phyloP scores from a whole-genome alignment of 2,113 vertebrate genomes.

The Accipiter virgatus region DNA sequence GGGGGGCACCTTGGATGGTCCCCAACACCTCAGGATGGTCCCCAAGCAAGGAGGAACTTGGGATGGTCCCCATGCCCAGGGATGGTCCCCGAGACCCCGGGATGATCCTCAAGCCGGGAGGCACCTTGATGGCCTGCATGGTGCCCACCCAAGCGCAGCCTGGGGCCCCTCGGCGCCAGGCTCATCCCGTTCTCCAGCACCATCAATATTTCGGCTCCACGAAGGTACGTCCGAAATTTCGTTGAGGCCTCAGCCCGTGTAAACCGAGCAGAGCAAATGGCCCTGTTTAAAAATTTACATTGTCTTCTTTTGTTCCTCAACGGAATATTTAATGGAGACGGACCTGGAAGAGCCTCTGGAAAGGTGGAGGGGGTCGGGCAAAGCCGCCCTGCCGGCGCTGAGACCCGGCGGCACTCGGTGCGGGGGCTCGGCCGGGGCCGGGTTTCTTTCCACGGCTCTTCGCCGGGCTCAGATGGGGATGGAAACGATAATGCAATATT shows the following conservation, averaged over 20 bases:
- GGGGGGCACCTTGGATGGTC: background rate
- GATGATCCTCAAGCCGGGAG: background rate
- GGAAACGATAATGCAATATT: conserved; percentile 9
- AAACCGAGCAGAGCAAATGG: background rate
- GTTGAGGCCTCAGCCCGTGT: accelerated
- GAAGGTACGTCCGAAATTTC: accelerated
- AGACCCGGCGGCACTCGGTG: background rate
- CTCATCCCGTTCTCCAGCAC: background rate
- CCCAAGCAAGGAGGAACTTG: background rate
- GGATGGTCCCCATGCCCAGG: background rate
- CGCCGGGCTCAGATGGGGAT: background rate
- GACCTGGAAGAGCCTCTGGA: background rate
- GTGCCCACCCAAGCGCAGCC: accelerated
- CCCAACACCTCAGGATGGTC: background rate
- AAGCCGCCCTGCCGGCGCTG: background rate
- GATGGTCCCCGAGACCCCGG: background rate
- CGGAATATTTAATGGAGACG: accelerated
- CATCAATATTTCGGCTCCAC: background rate
- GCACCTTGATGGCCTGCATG: accelerated
- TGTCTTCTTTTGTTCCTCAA: background rate
- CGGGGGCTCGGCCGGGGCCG: background rate
- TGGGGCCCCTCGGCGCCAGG: accelerated
- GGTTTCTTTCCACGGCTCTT: background rate
- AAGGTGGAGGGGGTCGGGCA: background rate
- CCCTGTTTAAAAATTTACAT: conserved; percentile 33